Base-by-base conservation (phyloP, 2,888 invertebrate species). In the Pristionchus mayeri region DNA sequence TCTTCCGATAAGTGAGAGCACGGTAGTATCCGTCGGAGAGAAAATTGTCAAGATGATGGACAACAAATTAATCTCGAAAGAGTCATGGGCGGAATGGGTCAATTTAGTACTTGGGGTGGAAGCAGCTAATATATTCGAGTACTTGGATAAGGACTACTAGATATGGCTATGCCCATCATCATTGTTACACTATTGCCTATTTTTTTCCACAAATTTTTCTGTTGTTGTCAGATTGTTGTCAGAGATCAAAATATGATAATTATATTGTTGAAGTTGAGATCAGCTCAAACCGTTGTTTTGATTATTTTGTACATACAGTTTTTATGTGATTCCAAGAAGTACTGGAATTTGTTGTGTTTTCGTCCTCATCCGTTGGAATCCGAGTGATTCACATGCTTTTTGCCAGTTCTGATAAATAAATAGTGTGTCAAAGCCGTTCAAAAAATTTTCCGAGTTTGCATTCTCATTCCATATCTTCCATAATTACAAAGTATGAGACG, bases 1-100 rank as follows among this genome's bases (percentile, higher is more conserved):
- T 37, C 7, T 71, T 9, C 71, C 71, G 40, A 37, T 71, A n/a
- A 71, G 24, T 44, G 24, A n/a, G 71, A 71, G 30, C 18, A 71
- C 44, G 7, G 71, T 71, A 24, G 11, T 40, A 44, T 71, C 40
- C n/a, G 13, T 71, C 11, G 71, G 71, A 71, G 40, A 44, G 40
- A 71, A 71, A 24, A 24, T 44, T 9, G 13, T 71, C 11, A 44
- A n/a, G 40, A 24, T 40, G n/a, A 13, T 71, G 11, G 76, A 78
- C 4, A 50, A 78, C 7, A 78, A 50, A 78, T 0, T 9, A 9
- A 30, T 78, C 18, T 30, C 0, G 16, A 78, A 18, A 21, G 50
- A 78, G 4, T 24, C 76, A 18, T 78, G 76, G 50, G 50, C 16
- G 3, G 76, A 50, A 50, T 78, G 76, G 76, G 50, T 78, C 50